Base-by-base conservation (phyloP, 2,888 invertebrate species). In the Cybosia mesomella region DNA sequence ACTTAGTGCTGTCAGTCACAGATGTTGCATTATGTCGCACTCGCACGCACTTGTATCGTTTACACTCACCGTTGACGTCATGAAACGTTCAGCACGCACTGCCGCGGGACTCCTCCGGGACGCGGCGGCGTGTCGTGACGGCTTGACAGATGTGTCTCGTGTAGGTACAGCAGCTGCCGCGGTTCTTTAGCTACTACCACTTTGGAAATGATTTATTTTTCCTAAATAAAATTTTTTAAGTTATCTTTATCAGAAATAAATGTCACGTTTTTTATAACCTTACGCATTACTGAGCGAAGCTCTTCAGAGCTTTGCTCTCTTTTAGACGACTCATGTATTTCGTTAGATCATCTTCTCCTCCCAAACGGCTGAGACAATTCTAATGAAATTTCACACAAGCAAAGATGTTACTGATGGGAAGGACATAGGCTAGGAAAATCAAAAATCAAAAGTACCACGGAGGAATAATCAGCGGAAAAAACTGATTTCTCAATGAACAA, bases 101-200 rank as follows among this genome's bases (percentile, higher is more conserved):
- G 39, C 22, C 49, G n/a, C n/a, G 18, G 43, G 22, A 1, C 11
- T 24, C 39, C 55, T 21, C 21, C 36, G 55, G n/a, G 57, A 57
- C 57, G 1, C 21, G 28, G 28, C 10, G 63, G n/a, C 34, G 53
- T 15, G 2, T 62, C 57, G 28, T 28, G 57, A 57, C 39, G 43
- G 39, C 28, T 57, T 55, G 64, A 64, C 64, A 43, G 64, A 39
- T 54, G 15, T 64, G 54, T 57, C 39, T 64, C 3, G n/a, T 24
- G 21, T 54, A 21, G 21, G 21, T 24, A 32, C 64, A 11, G 8
- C 43, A 28, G 4, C 43, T 57, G 28, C 8, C 43, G 24, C 57
- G 28, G 2, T 57, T 43, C n/a, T 15, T 9, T 7, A 64, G 24
- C 13, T n/a, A 53, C 34, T 21, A 57, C 39, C 18, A 64, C 28